Evolutionary conservation across 2,797 vertebrate genomes (phyloP).

Genomic region (Tragopan temminckii): DNA sequence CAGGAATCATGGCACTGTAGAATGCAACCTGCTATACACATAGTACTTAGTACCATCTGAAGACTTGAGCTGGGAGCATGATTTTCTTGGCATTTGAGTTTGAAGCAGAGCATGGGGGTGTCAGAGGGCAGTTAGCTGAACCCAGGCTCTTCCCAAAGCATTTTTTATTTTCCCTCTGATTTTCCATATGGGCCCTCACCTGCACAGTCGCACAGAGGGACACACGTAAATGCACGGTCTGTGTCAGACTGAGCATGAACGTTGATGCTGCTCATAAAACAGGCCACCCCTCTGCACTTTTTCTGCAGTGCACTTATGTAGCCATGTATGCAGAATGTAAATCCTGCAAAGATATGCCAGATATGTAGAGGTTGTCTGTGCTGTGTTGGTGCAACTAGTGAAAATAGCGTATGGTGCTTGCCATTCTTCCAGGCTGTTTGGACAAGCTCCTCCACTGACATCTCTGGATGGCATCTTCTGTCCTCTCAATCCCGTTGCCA

Average conservation of each 20-base stretch:
- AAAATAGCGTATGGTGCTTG: fast-evolving
- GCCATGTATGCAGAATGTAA: neutral
- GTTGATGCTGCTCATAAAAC: fast-evolving
- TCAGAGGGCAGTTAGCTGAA: neutral
- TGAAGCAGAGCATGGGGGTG: neutral
- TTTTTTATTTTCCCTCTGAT: neutral
- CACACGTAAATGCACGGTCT: fast-evolving
- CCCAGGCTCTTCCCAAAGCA: neutral
- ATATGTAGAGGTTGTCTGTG: neutral
- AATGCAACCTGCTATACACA: neutral
- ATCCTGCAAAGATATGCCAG: fast-evolving
- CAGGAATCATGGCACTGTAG: neutral
- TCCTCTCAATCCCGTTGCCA: neutral
- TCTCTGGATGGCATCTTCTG: neutral
- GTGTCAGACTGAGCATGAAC: fast-evolving
- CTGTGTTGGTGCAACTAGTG: neutral
- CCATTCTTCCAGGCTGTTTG: neutral
- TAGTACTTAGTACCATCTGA: neutral
- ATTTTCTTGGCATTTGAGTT: neutral
- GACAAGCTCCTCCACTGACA: neutral
- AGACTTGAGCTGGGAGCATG: neutral
- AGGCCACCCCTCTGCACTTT: fast-evolving
- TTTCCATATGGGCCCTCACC: neutral
- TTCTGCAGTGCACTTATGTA: fast-evolving
- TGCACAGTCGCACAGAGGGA: neutral